These are phyloP conservation scores for Hydropotes inermis DNA, from an alignment of 2,113 vertebrate genomes.

Conservation along the genomic window DNA sequence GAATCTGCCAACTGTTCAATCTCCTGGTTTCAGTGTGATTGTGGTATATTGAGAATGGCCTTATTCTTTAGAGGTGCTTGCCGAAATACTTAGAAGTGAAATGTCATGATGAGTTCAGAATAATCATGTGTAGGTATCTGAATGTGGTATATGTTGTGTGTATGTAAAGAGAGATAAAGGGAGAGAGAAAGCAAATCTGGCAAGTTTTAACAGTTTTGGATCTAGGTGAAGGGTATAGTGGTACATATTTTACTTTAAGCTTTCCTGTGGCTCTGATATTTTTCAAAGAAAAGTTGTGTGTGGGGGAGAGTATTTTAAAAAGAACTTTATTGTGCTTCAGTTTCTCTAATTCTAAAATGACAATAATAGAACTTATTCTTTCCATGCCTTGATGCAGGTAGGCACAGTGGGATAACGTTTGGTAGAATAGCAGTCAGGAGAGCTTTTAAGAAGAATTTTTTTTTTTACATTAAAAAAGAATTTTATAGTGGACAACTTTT, in stretches of 20 bases:
- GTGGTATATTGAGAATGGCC: background rate
- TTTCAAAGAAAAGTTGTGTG: background rate
- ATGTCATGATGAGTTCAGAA: background rate
- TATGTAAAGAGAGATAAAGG: background rate
- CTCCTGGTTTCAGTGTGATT: background rate
- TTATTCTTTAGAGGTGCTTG: background rate
- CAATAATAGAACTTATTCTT: background rate
- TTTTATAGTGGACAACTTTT: constrained; percentile 16
- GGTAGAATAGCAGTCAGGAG: background rate
- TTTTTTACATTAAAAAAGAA: background rate
- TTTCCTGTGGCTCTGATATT: constrained; percentile 30
- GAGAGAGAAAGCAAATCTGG: background rate
- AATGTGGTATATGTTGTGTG: background rate
- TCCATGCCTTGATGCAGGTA: background rate
- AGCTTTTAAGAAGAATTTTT: background rate
- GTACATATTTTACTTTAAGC: background rate
- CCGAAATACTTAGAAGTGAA: background rate
- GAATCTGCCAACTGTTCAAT: background rate
- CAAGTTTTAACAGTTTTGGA: background rate
- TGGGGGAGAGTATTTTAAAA: background rate
- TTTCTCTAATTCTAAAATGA: constrained; percentile 24
- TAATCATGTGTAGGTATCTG: background rate
- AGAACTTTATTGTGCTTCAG: background rate
- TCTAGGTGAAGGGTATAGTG: background rate
- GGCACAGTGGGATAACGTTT: background rate